phyloP scores from a whole-genome alignment of 2,113 vertebrate genomes.

The Australoheros scitulus region DNA sequence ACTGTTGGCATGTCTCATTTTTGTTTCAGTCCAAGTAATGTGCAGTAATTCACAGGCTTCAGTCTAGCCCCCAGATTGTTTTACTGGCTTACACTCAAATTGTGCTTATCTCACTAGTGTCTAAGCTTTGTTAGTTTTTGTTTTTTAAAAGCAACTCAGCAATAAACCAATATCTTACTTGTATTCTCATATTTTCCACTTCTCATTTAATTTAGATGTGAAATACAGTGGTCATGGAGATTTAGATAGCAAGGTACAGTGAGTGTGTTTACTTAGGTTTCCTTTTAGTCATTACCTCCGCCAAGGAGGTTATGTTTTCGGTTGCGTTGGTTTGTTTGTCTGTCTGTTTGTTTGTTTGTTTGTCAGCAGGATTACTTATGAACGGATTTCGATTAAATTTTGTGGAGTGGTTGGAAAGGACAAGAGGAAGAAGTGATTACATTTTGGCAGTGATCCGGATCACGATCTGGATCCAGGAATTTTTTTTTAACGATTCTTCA shows the following conservation, averaged over 20 bases:
- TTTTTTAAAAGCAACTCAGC: conserved; percentile 19
- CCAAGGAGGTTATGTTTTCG: no score
- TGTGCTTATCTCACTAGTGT: conserved; percentile 48
- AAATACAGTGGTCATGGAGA: not conserved
- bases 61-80: conserved; percentile 47
- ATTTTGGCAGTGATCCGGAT: no score
- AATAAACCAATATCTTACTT: conserved; percentile 17
- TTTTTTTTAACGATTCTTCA: no score
- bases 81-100: conserved; percentile 35
- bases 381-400: no score
- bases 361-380: no score
- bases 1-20: conserved; percentile 8
- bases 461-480: no score
- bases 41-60: conserved; percentile 45
- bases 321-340: no score
- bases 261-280: not conserved
- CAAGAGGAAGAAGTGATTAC: no score
- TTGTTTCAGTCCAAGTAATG: conserved; percentile 31
- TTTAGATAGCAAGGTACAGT: not conserved
- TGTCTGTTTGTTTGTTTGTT: no score
- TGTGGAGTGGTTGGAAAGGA: no score
- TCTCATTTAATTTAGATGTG: conserved; percentile 23
- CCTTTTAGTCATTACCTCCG: not conserved
- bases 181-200: conserved; percentile 5
- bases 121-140: conserved; percentile 30